Conservation (phyloP, 2,113 vertebrate genomes). For the Pygoscelis adeliae region DNA sequence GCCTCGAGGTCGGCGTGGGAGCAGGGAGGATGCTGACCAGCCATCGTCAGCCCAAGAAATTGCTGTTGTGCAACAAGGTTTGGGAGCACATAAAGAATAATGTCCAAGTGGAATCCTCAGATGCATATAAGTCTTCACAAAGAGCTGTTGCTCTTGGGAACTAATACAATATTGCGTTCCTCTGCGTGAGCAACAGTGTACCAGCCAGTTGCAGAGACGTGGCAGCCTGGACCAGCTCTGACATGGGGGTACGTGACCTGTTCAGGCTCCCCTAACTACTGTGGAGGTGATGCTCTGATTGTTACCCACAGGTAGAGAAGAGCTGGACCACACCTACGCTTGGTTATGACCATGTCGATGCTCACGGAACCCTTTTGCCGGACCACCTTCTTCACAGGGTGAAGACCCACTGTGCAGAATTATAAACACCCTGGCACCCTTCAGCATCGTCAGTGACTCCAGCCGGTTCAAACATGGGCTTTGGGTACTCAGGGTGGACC, state of each 20-base stretch:
- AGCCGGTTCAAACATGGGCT: neutral
- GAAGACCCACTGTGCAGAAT: neutral
- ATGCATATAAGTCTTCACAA: neutral
- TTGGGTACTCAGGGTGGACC: neutral
- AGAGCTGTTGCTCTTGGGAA: neutral
- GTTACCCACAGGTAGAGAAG: neutral
- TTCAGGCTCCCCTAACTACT: accelerated
- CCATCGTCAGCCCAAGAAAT: accelerated
- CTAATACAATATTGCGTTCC: accelerated
- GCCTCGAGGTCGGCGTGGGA: neutral
- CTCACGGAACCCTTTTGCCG: neutral
- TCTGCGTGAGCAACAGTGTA: accelerated
- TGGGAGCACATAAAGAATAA: neutral
- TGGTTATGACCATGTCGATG: neutral
- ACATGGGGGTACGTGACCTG: accelerated
- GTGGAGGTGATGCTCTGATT: neutral
- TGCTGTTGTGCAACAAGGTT: neutral
- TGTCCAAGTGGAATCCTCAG: neutral
- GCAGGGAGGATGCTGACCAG: neutral
- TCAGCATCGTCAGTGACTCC: too few species aligned
- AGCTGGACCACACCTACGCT: neutral
- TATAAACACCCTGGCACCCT: too few species aligned
- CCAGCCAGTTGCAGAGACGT: accelerated
- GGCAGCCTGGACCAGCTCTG: neutral
- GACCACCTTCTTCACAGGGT: neutral